Conservation (phyloP, 2,113 vertebrate genomes). For the Equus quagga region DNA sequence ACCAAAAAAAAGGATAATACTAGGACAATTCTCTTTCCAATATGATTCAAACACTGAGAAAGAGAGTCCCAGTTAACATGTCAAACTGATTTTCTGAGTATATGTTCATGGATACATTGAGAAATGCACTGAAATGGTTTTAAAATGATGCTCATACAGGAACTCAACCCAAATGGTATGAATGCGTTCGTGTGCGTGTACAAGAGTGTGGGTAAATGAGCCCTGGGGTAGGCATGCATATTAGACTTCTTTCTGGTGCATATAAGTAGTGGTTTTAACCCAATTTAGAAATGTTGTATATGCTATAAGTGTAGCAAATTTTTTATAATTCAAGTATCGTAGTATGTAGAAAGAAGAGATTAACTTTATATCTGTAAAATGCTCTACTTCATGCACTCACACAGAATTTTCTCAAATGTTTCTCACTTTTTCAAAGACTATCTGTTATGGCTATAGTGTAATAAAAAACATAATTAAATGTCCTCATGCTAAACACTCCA, state of each 20-base stretch:
- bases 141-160: not conserved
- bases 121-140: not conserved
- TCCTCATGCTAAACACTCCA: not conserved
- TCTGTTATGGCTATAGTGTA: not conserved
- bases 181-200: not conserved
- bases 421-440: not conserved
- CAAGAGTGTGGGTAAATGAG: not conserved
- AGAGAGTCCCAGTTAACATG: not conserved
- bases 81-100: not conserved
- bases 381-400: not conserved
- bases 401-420: not conserved
- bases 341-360: not conserved
- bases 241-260: not conserved
- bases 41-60: not conserved
- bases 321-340: not conserved
- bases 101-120: not conserved
- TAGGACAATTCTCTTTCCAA: not conserved
- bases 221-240: too few relatives aligned
- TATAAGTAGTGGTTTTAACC: not conserved
- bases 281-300: not conserved
- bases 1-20: not conserved
- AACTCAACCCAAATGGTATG: rapidly evolving
- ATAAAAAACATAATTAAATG: slow-evolving; percentile 62
- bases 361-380: not conserved
- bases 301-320: not conserved